These are phyloP conservation scores for Ctenomys sociabilis DNA, from an alignment of 2,113 vertebrate species.

Conservation along the genomic window DNA sequence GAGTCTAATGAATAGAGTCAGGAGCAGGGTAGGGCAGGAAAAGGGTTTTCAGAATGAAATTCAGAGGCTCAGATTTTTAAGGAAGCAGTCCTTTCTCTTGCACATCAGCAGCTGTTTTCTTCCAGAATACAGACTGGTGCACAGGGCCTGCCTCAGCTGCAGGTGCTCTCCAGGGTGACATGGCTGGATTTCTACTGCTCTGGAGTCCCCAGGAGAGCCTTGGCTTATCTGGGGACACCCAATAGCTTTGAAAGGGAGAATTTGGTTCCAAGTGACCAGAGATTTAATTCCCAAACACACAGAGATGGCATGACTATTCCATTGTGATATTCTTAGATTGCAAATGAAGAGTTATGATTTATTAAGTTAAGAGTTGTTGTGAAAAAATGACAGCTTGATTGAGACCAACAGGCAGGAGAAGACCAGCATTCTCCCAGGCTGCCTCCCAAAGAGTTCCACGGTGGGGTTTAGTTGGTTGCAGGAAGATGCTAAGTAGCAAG, in stretches of 20 bases:
- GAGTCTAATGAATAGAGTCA: constrained; percentile 62
- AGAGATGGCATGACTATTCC: neutral
- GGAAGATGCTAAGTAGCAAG: constrained; percentile 9
- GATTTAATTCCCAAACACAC: constrained; percentile 30
- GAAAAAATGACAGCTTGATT: neutral
- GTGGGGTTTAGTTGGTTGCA: neutral
- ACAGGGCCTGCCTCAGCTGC: neutral
- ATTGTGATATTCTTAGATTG: constrained; percentile 24
- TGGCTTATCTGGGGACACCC: neutral
- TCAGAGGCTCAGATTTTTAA: constrained; percentile 57
- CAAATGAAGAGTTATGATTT: constrained; percentile 58
- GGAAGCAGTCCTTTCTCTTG: constrained; percentile 39
- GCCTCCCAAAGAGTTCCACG: neutral
- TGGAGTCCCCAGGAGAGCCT: neutral
- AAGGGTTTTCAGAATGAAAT: neutral
- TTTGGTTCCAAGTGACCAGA: constrained; percentile 47
- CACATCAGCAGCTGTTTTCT: constrained; percentile 46
- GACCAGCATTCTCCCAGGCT: neutral
- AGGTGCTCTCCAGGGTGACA: neutral
- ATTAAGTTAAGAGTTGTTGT: constrained; percentile 55
- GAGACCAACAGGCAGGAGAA: constrained; percentile 37
- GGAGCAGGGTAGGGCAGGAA: neutral
- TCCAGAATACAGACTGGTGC: constrained; percentile 56
- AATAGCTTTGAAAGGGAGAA: constrained; percentile 47
- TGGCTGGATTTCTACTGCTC: neutral